Percentiles rank a stretch among this genome's conserved stretches.
phyloP scores from a whole-genome alignment of 2,888 invertebrate species.

The Mylabris sibirica region DNA sequence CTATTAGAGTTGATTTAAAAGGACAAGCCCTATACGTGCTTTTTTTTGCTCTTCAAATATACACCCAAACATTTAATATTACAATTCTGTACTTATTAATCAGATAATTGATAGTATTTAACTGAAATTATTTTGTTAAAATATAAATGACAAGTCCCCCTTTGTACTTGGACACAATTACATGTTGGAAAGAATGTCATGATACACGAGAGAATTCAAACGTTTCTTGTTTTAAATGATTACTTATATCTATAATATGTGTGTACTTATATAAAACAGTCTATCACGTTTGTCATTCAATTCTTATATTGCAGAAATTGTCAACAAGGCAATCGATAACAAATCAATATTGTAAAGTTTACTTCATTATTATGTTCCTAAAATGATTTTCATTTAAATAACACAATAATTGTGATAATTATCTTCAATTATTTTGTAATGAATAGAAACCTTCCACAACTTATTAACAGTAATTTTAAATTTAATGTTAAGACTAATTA shows the following conservation, averaged over 20 bases:
- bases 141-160: conserved; percentile 36
- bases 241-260: conserved; percentile 14
- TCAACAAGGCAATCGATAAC: conserved; percentile 12
- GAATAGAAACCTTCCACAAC: too few relatives aligned
- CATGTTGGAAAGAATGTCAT: conserved; percentile 39
- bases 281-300: conserved; percentile 30
- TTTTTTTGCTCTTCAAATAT: background rate
- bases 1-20: conserved; percentile 28
- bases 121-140: conserved; percentile 35
- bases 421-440: too few relatives aligned
- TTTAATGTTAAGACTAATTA: background rate
- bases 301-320: conserved; percentile 31
- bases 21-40: background rate
- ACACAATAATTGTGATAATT: too few relatives aligned
- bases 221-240: conserved; percentile 27
- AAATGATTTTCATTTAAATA: too few relatives aligned
- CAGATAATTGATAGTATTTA: conserved; percentile 15
- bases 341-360: background rate
- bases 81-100: conserved; percentile 15
- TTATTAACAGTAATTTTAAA: background rate
- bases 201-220: conserved; percentile 27
- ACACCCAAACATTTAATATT: background rate
- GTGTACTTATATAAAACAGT: conserved; percentile 16
- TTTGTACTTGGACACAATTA: conserved; percentile 38
- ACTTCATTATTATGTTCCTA: background rate